Conservation (phyloP, 2,113 vertebrate genomes). For the Callocephalon fimbriatum region DNA sequence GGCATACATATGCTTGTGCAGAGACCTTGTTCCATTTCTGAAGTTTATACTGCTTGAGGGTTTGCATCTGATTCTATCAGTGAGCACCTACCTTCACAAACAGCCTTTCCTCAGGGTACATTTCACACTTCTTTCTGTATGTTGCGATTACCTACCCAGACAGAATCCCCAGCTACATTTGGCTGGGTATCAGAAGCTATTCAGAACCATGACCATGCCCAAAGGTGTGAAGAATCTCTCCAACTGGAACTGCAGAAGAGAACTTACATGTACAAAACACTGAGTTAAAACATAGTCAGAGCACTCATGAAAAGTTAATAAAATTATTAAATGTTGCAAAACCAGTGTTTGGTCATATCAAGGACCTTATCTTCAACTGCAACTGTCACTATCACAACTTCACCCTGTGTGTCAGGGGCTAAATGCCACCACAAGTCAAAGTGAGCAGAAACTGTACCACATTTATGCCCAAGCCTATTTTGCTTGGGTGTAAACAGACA, state of each 20-base stretch:
- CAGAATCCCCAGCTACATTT: not conserved
- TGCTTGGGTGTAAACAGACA: not conserved
- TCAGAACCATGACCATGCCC: not conserved
- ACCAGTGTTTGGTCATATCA: not conserved
- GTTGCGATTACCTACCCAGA: not conserved
- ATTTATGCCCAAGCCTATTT: not conserved
- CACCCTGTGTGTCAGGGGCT: not conserved
- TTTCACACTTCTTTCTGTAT: not conserved
- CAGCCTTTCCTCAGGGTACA: not conserved
- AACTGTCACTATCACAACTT: not conserved
- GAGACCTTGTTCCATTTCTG: not conserved
- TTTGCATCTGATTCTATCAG: not conserved
- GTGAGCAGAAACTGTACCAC: not conserved
- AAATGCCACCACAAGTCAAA: not conserved
- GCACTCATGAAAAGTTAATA: not conserved
- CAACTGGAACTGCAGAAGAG: not conserved
- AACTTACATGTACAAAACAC: not conserved
- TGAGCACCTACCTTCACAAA: not conserved
- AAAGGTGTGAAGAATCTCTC: not conserved
- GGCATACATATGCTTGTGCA: not conserved
- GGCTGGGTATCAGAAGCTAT: not conserved
- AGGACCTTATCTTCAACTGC: not conserved
- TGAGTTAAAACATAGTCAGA: not conserved
- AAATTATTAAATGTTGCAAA: not conserved
- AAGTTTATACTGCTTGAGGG: not conserved